Conservation (phyloP, 2,888 invertebrate genomes). For the Acleris sparsana region DNA sequence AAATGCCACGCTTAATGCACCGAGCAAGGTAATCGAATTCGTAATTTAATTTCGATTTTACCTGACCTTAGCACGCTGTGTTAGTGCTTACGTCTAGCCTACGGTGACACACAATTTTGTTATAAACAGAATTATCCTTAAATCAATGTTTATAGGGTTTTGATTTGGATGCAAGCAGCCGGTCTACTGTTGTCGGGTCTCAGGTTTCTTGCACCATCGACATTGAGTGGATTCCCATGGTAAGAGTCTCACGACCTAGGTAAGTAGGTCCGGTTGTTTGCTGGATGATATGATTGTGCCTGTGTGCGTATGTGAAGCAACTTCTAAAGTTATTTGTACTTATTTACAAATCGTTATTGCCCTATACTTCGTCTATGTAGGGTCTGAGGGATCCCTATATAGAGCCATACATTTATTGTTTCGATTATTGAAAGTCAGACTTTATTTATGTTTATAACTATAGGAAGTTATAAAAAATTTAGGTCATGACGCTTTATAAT, state of each 20-base stretch:
- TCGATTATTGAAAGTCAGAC: no score
- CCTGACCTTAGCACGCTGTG: slow-evolving; percentile 27
- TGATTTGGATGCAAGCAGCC: not conserved
- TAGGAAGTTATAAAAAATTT: no score
- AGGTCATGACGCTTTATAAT: no score
- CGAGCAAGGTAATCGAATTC: slow-evolving; percentile 27
- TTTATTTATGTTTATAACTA: no score
- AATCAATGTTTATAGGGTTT: not conserved
- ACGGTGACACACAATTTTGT: slow-evolving; percentile 14
- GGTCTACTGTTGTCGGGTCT: slow-evolving; percentile 6
- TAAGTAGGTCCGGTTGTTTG: slow-evolving; percentile 11
- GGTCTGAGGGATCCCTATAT: no score
- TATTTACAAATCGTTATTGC: no score
- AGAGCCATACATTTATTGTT: no score
- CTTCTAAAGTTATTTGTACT: no score
- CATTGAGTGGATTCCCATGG: slow-evolving; percentile 32
- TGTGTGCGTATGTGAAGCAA: not conserved
- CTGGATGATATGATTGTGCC: not conserved
- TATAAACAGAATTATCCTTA: slow-evolving; percentile 9
- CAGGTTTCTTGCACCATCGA: slow-evolving; percentile 31
- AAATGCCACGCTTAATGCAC: slow-evolving; percentile 10
- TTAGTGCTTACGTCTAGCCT: slow-evolving; percentile 14
- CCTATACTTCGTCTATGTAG: no score
- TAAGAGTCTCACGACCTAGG: slow-evolving; percentile 26
- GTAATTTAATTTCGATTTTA: slow-evolving; percentile 35